Evolutionary conservation across 2,113 vertebrate species (phyloP), one percentile per base, ranked within the genome.

Genomic region (Megalops atlanticus): DNA sequence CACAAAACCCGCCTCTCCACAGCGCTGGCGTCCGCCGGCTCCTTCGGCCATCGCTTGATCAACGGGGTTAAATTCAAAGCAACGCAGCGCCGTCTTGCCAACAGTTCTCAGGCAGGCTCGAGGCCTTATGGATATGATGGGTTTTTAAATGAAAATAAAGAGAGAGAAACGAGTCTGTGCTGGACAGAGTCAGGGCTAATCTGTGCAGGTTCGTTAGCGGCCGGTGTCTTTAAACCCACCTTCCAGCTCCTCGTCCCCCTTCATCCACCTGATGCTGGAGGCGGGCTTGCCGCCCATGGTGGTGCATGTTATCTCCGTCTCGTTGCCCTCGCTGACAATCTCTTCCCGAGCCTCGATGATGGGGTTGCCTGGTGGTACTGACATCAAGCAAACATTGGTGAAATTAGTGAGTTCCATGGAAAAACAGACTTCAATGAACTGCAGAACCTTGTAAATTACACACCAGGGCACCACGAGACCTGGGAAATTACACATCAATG

Each of bases 241-340:
- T 52, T 92, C 93, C 21, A 99, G 94, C 89, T 98, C 96, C 85
- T 96, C 95, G 92, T 96, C 96, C 54, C 96, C 97, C 91, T 98
- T 99, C 95, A 98, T 96, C 98, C 98, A 99, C 88, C 95, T 92
- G 94, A 99, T 96, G 83, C 93, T 95, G 38, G 97, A 96, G 78
- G 97, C 96, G 52, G 97, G 98, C 88, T 97, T 97, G 93, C 97
- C 96, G 92, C 97, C 97, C 90, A 96, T 96, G 87, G 97, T 95
- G 0, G 94, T 98, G 91, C 98, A 99, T 92, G 96, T 99, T 91
- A 99, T 95, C 92, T 99, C 97, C 0, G 98, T 97, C 93, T 98
- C 97, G 38, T 99, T 98, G 18, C 97, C 98, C 91, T 99, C 98
- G 6, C 96, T 91, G 0, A 97, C 96, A 0, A 95, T 89, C 39